A percentile compares a stretch with the other conserved stretches of the same genome.
Conservation (phyloP, 2,888 invertebrate genomes). For the Chaetoderma sp. region DNA sequence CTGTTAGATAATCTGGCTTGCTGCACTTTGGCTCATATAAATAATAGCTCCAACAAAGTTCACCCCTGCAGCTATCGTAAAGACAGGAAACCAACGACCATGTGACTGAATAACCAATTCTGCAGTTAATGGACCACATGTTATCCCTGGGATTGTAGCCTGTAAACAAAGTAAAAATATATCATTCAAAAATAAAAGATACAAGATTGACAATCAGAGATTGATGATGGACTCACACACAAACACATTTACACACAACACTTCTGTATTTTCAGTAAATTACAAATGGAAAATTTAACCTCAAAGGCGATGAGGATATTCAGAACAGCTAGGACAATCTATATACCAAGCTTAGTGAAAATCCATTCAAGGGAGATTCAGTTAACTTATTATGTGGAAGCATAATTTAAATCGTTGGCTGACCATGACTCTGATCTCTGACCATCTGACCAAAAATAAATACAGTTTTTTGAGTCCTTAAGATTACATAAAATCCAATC, state of each 20-base stretch:
- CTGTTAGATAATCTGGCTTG: conserved; percentile 74
- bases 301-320: too few species aligned
- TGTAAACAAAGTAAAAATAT: conserved; percentile 56
- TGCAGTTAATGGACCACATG: conserved; percentile 82
- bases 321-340: too few species aligned
- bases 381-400: too few species aligned
- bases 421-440: too few species aligned
- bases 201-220: not conserved
- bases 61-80: conserved; percentile 79
- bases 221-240: not conserved
- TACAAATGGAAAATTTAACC: too few species aligned
- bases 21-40: conserved; percentile 80
- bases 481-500: too few species aligned
- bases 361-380: too few species aligned
- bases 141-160: conserved; percentile 82
- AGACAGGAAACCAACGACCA: conserved; percentile 82
- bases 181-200: not conserved
- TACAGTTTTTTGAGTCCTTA: too few species aligned
- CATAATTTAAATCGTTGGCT: too few species aligned
- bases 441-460: too few species aligned
- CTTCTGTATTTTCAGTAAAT: too few species aligned
- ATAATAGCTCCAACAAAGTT: conserved; percentile 81
- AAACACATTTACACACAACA: not conserved
- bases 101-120: conserved; percentile 79
- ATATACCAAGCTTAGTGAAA: too few species aligned